A percentile compares a stretch with the other conserved stretches of the same genome.
Conservation (phyloP, 2,888 invertebrate species). For the Lissocephala sabroskyi region DNA sequence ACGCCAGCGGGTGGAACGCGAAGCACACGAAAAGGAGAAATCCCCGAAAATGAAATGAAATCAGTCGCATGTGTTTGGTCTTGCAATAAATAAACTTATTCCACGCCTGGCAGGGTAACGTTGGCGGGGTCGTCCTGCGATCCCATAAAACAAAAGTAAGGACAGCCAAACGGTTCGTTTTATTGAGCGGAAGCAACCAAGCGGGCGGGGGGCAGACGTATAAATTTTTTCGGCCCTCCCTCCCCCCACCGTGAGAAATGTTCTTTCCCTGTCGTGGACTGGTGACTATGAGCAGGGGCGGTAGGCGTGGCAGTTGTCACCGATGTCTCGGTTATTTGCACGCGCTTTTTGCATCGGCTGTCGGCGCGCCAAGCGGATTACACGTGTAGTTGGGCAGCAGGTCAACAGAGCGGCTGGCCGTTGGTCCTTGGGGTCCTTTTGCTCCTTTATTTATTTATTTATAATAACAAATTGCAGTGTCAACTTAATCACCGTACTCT, state of each 20-base stretch:
- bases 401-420: background rate
- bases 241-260: too few relatives aligned
- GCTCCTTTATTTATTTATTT: constrained; percentile 61
- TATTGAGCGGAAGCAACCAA: constrained; percentile 47
- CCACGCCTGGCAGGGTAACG: too few relatives aligned
- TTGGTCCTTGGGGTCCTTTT: constrained; percentile 16
- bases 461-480: constrained; percentile 59
- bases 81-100: constrained; percentile 56
- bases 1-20: constrained; percentile 19
- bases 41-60: background rate
- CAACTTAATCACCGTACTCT: constrained; percentile 59
- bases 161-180: constrained; percentile 36
- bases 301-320: constrained; percentile 18
- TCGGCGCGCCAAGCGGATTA: constrained; percentile 12
- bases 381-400: constrained; percentile 4
- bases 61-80: background rate
- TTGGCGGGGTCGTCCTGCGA: constrained; percentile 1
- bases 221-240: too few relatives aligned
- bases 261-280: too few relatives aligned
- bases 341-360: constrained; percentile 3
- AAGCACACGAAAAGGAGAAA: background rate
- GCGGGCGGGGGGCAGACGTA: constrained; percentile 6
- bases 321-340: constrained; percentile 30
- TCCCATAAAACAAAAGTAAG: constrained; percentile 53
- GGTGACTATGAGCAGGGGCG: too few relatives aligned